These are phyloP conservation scores for Drosophila lini DNA, from an alignment of 1,140 invertebrate genomes.

Conservation along the genomic window DNA sequence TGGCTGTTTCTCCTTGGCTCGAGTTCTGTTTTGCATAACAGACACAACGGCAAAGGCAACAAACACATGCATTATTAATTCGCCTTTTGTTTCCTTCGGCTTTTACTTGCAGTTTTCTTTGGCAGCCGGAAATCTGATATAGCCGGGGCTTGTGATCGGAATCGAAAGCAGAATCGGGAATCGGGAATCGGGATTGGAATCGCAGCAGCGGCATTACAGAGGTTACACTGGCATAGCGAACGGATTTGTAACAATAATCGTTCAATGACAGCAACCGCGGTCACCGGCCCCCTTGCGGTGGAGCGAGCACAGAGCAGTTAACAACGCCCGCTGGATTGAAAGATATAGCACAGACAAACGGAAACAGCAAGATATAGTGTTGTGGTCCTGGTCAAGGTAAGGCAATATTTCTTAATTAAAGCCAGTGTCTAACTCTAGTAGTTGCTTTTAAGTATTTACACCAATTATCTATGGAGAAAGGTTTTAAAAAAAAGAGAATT, in stretches of 20 bases:
- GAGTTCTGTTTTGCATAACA: slow-evolving; percentile 45
- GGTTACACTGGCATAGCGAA: neutral
- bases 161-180: slow-evolving; percentile 6
- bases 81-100: slow-evolving; percentile 11
- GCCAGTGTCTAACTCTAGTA: neutral
- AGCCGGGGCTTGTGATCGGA: slow-evolving; percentile 19
- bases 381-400: slow-evolving; percentile 44
- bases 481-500: neutral
- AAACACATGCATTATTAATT: slow-evolving; percentile 43
- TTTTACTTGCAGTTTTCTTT: slow-evolving; percentile 40
- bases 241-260: slow-evolving; percentile 44
- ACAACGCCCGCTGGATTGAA: slow-evolving; percentile 32
- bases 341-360: neutral
- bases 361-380: slow-evolving; percentile 2
- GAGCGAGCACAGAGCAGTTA: slow-evolving; percentile 35
- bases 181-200: slow-evolving; percentile 2
- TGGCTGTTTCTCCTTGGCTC: slow-evolving; percentile 27
- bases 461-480: neutral
- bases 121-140: slow-evolving; percentile 47
- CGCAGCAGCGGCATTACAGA: slow-evolving; percentile 3
- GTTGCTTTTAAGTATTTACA: neutral
- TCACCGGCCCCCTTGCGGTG: slow-evolving; percentile 1
- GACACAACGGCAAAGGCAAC: slow-evolving; percentile 9
- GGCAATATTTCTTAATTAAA: neutral
- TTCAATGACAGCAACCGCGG: slow-evolving; percentile 69